Conservation (phyloP, 2,113 vertebrate genomes). For the Grallaria varia region DNA sequence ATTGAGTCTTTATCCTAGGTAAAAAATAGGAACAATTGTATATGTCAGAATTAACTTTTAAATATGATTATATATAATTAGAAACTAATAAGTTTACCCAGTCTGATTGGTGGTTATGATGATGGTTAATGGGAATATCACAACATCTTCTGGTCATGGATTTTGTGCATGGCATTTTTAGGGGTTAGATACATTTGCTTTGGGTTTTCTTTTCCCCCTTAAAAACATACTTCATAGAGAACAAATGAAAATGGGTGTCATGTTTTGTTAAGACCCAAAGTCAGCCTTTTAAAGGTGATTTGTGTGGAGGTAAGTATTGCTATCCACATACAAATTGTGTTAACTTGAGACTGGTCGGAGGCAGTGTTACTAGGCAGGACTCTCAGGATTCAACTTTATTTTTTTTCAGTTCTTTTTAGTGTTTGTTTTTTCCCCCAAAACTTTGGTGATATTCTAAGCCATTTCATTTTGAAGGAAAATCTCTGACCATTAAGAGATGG, state of each 20-base stretch:
- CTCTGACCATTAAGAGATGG: neutral
- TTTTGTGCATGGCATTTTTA: neutral
- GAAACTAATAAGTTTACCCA: neutral
- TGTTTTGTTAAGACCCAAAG: neutral
- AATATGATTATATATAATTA: neutral
- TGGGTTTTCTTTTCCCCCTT: neutral
- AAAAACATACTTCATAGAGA: neutral
- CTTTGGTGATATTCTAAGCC: neutral
- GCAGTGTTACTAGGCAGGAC: neutral
- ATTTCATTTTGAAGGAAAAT: neutral
- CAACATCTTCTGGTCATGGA: neutral
- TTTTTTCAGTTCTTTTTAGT: neutral
- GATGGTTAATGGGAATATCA: neutral
- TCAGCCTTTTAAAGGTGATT: neutral
- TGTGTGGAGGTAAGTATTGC: constrained; percentile 29
- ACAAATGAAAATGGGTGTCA: neutral
- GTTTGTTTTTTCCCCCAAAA: neutral
- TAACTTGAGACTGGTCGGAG: neutral
- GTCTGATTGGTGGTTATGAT: neutral
- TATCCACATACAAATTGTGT: neutral
- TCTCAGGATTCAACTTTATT: neutral
- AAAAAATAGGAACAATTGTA: neutral
- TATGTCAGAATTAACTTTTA: neutral
- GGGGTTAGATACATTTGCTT: neutral
- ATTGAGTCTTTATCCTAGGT: neutral